phyloP scores from a whole-genome alignment of 2,113 vertebrate genomes.

The Noctilio leporinus region DNA sequence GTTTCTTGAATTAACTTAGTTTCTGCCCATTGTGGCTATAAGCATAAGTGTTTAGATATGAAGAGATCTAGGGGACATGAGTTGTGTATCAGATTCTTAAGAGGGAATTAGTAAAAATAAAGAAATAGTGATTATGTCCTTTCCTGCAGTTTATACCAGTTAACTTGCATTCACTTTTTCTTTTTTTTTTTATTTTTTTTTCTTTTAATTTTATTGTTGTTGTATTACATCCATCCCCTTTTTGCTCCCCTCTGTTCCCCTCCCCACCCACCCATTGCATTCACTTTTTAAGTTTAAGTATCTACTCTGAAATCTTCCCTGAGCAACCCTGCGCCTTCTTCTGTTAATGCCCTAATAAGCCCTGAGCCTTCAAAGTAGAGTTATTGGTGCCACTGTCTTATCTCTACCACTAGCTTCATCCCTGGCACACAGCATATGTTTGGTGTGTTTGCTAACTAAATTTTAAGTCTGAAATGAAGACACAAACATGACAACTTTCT shows the following conservation, averaged over 20 bases:
- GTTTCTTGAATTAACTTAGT: neutral
- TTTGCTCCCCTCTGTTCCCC: too few species aligned
- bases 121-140: neutral
- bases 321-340: neutral
- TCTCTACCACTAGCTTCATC: neutral
- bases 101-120: neutral
- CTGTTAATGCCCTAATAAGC: neutral
- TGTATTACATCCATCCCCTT: too few species aligned
- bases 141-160: neutral
- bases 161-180: too few species aligned
- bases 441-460: neutral
- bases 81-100: neutral
- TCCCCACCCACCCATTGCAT: too few species aligned
- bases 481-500: neutral
- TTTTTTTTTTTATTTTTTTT: too few species aligned
- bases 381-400: neutral
- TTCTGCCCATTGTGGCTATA: neutral
- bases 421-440: neutral
- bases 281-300: neutral
- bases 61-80: neutral
- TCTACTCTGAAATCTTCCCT: neutral
- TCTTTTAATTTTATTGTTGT: too few species aligned
- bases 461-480: neutral
- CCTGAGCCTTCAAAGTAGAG: neutral
- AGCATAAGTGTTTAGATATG: neutral